A percentile compares a stretch with the other conserved stretches of the same genome.
Evolutionary conservation across 1,140 invertebrate species (phyloP).

Genomic region (Globodera rostochiensis): DNA sequence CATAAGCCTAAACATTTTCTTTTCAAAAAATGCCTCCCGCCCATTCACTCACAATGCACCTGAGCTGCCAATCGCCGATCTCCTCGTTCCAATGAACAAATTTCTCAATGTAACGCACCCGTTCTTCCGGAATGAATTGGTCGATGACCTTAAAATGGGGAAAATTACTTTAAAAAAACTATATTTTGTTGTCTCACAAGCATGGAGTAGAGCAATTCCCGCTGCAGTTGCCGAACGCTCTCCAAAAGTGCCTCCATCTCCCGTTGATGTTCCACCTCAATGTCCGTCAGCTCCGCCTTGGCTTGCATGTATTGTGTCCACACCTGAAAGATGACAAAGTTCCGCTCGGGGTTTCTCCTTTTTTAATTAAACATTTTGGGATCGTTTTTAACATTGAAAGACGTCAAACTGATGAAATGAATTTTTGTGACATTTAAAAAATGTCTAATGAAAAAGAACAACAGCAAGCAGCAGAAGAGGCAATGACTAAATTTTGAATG

Average conservation of each 20-base stretch:
- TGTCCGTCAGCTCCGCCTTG: constrained; percentile 83
- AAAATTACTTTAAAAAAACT: too few relatives aligned
- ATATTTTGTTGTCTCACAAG: constrained; percentile 66
- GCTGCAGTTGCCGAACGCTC: constrained; percentile 81
- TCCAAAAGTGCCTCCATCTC: constrained; percentile 94
- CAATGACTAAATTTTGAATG: too few relatives aligned
- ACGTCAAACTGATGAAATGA: constrained; percentile 68
- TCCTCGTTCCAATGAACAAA: constrained; percentile 96
- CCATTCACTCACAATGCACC: constrained; percentile 72
- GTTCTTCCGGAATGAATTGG: constrained; percentile 87
- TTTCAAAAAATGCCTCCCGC: background rate
- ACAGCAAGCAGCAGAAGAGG: too few relatives aligned
- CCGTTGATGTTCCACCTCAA: constrained; percentile 88
- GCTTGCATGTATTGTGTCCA: constrained; percentile 70
- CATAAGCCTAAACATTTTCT: constrained; percentile 71
- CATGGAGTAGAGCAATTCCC: constrained; percentile 88
- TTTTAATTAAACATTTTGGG: too few relatives aligned
- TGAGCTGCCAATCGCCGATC: constrained; percentile 95
- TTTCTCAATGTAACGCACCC: constrained; percentile 70
- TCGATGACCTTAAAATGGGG: constrained; percentile 69
- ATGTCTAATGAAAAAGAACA: too few relatives aligned
- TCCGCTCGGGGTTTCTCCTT: too few relatives aligned
- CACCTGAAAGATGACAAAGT: constrained; percentile 17
- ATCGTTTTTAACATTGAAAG: constrained; percentile 62
- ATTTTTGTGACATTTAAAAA: background rate